Evolutionary conservation across 92 coral and sea anemone species (phyloP).

Genomic region (Porites cylindrica): DNA sequence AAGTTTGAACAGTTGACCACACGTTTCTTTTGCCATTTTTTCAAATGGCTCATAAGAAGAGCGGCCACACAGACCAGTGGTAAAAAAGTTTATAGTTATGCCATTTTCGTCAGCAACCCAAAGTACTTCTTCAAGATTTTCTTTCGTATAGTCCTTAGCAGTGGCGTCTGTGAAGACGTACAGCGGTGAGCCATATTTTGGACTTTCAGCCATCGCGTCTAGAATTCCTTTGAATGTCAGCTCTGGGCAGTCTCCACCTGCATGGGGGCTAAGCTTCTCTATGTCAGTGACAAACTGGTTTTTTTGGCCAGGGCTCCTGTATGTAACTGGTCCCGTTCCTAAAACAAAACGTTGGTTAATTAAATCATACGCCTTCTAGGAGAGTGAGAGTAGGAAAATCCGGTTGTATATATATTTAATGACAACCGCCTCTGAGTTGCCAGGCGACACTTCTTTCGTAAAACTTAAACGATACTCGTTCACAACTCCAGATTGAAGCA

Average conservation of each 20-base stretch:
- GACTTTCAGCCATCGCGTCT: conserved; percentile 62
- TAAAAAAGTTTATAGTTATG: conserved; percentile 79
- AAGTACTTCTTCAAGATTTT: conserved; percentile 44
- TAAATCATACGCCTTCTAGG: too few species aligned
- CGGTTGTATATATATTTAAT: too few species aligned
- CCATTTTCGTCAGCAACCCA: conserved; percentile 33
- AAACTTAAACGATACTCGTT: too few species aligned
- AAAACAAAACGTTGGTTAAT: neutral
- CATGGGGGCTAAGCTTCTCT: conserved; percentile 58
- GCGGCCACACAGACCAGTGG: conserved; percentile 40
- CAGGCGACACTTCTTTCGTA: too few species aligned
- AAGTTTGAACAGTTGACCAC: conserved; percentile 75
- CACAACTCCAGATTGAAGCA: too few species aligned
- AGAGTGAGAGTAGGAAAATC: too few species aligned
- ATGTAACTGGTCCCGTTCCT: conserved; percentile 69
- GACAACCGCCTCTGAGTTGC: too few species aligned
- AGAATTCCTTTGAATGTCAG: conserved; percentile 84
- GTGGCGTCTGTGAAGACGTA: conserved; percentile 92
- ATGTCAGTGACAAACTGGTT: conserved; percentile 63
- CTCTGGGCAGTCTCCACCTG: conserved; percentile 90
- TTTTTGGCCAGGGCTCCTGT: conserved; percentile 23
- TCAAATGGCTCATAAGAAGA: conserved; percentile 46
- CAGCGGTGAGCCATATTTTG: conserved; percentile 79
- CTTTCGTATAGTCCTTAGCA: conserved; percentile 69
- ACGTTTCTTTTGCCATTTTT: conserved; percentile 64